Evolutionary conservation across 2,888 invertebrate genomes (phyloP).

Genomic region (Lepidochitona cinerea): DNA sequence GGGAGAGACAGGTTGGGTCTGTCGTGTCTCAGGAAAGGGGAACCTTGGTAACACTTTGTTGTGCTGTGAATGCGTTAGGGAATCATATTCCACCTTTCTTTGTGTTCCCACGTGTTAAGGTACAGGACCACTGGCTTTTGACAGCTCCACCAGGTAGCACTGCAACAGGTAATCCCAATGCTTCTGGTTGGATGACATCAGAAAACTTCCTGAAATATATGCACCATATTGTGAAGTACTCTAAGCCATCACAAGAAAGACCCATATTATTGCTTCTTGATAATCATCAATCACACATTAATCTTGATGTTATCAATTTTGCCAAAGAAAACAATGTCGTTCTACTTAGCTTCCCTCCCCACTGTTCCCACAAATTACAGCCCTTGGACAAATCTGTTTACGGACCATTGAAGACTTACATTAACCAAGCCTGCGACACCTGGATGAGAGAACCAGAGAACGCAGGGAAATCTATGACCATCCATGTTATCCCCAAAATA

Average conservation of each 20-base stretch:
- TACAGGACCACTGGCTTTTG: not conserved
- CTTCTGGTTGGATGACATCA: slow-evolving; percentile 22
- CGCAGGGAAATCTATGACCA: no score
- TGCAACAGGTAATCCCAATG: slow-evolving; percentile 8
- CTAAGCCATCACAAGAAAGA: not conserved
- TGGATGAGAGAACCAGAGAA: no score
- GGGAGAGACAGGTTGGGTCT: slow-evolving; percentile 2
- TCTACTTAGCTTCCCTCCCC: slow-evolving; percentile 16
- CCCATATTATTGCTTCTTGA: slow-evolving; percentile 2
- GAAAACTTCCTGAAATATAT: slow-evolving; percentile 6
- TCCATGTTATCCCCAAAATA: no score
- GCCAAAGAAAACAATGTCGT: slow-evolving; percentile 1
- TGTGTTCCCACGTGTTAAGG: slow-evolving; percentile 20
- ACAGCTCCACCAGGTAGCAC: slow-evolving; percentile 11
- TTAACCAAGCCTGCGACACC: not conserved
- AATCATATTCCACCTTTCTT: slow-evolving; percentile 19
- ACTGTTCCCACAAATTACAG: slow-evolving; percentile 13
- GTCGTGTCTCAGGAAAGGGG: slow-evolving; percentile 17
- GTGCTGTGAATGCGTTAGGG: slow-evolving; percentile 18
- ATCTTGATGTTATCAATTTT: not conserved
- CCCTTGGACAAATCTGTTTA: slow-evolving; percentile 19
- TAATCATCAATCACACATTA: not conserved
- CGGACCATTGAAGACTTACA: slow-evolving; percentile 4
- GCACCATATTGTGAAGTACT: slow-evolving; percentile 4
- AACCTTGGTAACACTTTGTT: slow-evolving; percentile 10